Percentiles rank a stretch among this genome's conserved stretches.
phyloP scores from a whole-genome alignment of 2,888 invertebrate species.

The Danaus chrysippus region DNA sequence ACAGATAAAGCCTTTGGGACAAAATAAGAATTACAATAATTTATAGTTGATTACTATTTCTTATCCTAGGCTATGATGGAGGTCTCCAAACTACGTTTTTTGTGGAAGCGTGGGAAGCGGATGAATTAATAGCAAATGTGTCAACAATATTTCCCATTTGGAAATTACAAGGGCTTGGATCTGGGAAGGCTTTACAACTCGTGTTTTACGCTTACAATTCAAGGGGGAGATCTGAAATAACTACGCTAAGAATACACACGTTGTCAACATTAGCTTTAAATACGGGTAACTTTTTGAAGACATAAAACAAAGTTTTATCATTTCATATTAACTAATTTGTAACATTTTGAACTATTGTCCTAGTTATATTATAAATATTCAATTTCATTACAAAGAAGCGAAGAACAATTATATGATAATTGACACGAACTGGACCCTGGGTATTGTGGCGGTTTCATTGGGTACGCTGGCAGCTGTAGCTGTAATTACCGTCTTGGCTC shows the following conservation, averaged over 20 bases:
- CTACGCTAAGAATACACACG: constrained; percentile 65
- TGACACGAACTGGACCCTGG: constrained; percentile 71
- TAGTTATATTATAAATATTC: too few relatives aligned
- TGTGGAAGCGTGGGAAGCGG: constrained; percentile 83
- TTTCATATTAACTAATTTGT: too few relatives aligned
- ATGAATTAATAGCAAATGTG: constrained; percentile 82
- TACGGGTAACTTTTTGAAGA: constrained; percentile 48
- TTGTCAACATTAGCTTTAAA: constrained; percentile 61
- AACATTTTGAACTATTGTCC: too few relatives aligned
- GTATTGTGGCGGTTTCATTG: constrained; percentile 83
- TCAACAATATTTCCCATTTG: constrained; percentile 86
- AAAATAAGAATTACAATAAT: constrained; percentile 15
- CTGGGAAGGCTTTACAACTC: constrained; percentile 89
- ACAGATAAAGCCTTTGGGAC: not conserved
- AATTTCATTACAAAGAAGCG: constrained; percentile 44
- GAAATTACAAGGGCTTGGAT: constrained; percentile 86
- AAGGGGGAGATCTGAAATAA: constrained; percentile 88
- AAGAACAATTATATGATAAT: constrained; percentile 46
- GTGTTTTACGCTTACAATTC: constrained; percentile 90
- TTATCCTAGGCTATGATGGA: constrained; percentile 83
- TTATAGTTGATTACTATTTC: constrained; percentile 14
- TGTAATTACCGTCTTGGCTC: constrained; percentile 80
- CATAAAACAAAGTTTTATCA: too few relatives aligned
- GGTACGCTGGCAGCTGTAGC: constrained; percentile 83
- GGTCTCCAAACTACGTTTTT: constrained; percentile 86